Evolutionary conservation across 2,888 invertebrate genomes (phyloP), one percentile per base, ranked within the genome.

Genomic region (Mythimna loreyi): DNA sequence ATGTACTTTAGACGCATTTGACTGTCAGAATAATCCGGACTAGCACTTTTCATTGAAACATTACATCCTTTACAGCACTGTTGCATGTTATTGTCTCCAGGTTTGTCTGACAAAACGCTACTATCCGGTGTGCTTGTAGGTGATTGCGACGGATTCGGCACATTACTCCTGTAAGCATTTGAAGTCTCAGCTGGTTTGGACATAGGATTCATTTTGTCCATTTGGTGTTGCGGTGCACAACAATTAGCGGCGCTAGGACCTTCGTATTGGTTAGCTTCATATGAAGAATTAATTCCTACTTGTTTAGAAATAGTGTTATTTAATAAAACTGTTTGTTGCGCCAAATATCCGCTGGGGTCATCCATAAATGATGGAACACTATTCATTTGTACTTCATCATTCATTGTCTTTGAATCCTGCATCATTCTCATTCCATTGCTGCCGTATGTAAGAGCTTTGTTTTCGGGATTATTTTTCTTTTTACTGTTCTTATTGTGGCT

Each of bases 311-410:
- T 98, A 13, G 98, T 98, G 87, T 97, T 98, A 87, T 98, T 98
- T 61, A 99, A 92, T 80, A 99, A 92, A 40, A 98, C 98, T 0
- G 99, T 98, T 91, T 99, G 99, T 85, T 99, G 98, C 7, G 98
- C 98, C 82, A 99, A 94, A 92, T 98, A 99, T 3, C 98, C 99
- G 86, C 97, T 98, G 0, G 99, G 98, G 92, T 99, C 98, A 82
- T 99, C 99, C 96, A 99, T 97, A 89, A 98, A 99, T 43, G 98
- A 98, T 1, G 98, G 98, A 78, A 97, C 93, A 75, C 96, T 96
- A 77, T 96, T 97, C 81, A 90, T 92, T 36, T 96, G 91, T 69
- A 92, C 88, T 72, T 96, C 92, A 73, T 96, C 96, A 75, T 94
- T 90, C 84, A 95, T 94, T 62, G 86, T 89, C 90, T 96, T 96